Conservation (phyloP, 2,888 invertebrate genomes). For the Rapana venosa region DNA sequence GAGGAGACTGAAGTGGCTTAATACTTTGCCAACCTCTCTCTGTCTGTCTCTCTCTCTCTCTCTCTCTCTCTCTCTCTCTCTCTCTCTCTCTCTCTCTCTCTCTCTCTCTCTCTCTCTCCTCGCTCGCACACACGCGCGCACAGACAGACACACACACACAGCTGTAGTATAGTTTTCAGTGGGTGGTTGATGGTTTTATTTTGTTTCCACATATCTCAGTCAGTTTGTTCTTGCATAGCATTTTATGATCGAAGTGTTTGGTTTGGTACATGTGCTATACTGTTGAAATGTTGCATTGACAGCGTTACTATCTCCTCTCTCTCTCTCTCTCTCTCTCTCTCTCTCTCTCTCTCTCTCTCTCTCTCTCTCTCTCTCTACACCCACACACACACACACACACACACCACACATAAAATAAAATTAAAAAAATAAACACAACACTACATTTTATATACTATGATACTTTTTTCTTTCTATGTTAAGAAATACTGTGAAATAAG, state of each 20-base stretch:
- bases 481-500: too few relatives aligned
- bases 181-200: too few relatives aligned
- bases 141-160: background rate
- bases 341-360: slow-evolving; percentile 6
- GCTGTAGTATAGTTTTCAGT: too few relatives aligned
- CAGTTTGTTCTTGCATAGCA: too few relatives aligned
- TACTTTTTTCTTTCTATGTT: background rate
- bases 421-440: background rate
- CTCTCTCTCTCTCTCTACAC: background rate
- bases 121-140: too few relatives aligned
- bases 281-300: too few relatives aligned
- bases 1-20: background rate
- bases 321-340: background rate
- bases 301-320: too few relatives aligned
- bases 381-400: background rate
- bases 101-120: slow-evolving; percentile 11
- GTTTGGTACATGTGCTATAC: too few relatives aligned
- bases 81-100: slow-evolving; percentile 15
- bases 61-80: background rate
- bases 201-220: too few relatives aligned
- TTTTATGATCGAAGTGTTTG: too few relatives aligned
- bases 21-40: background rate
- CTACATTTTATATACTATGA: too few relatives aligned
- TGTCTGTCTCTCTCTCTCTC: background rate
- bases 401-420: background rate